Percentiles rank a stretch among this genome's conserved stretches.
phyloP scores from a whole-genome alignment of 2,888 invertebrate species.

The Drosophila mulleri region DNA sequence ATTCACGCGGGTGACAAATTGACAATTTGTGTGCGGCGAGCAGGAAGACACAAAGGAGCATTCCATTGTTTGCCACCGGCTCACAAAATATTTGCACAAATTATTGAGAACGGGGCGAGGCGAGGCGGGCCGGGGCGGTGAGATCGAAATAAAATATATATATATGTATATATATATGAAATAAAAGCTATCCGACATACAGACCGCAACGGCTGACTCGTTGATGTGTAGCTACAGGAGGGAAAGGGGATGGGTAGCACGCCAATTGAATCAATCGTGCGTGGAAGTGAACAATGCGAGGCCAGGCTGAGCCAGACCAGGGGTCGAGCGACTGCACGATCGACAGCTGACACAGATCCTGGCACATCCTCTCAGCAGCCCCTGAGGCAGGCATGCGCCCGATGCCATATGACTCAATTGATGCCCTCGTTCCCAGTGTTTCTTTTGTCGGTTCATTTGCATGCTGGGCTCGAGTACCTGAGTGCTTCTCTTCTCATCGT shows the following conservation, averaged over 20 bases:
- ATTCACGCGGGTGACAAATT: slow-evolving; percentile 65
- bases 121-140: slow-evolving; percentile 16
- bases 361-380: slow-evolving; percentile 26
- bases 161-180: not conserved
- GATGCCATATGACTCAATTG: slow-evolving; percentile 57
- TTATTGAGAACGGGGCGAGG: slow-evolving; percentile 7
- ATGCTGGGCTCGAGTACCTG: slow-evolving; percentile 60
- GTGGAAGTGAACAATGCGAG: slow-evolving; percentile 32
- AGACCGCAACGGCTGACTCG: slow-evolving; percentile 31
- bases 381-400: slow-evolving; percentile 44
- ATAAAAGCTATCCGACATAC: slow-evolving; percentile 18
- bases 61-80: slow-evolving; percentile 25
- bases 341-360: slow-evolving; percentile 55
- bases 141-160: not conserved
- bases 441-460: slow-evolving; percentile 55
- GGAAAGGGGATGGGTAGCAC: slow-evolving; percentile 1
- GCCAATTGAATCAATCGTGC: slow-evolving; percentile 52
- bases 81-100: slow-evolving; percentile 54
- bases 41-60: slow-evolving; percentile 24
- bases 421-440: slow-evolving; percentile 12
- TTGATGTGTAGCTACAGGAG: slow-evolving; percentile 22
- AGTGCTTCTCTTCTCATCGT: not conserved
- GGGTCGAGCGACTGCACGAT: slow-evolving; percentile 25
- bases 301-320: not conserved
- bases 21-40: slow-evolving; percentile 52